Percentiles rank a stretch among this genome's conserved stretches.
phyloP scores from a whole-genome alignment of 1,140 invertebrate species.

The Drosophila asahinai region DNA sequence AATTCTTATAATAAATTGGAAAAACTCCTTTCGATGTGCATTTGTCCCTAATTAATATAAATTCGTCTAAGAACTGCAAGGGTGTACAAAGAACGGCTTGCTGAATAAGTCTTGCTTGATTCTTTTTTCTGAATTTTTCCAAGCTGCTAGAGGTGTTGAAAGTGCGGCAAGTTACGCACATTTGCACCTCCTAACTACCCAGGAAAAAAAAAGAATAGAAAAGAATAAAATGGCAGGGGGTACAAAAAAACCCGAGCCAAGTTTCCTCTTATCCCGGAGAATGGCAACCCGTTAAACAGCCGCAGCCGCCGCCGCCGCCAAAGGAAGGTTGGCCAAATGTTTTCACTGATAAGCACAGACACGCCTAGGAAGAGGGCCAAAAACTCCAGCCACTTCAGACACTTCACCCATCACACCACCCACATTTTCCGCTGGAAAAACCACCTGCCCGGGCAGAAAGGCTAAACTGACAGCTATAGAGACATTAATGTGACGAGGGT shows the following conservation, averaged over 20 bases:
- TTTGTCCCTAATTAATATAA: neutral
- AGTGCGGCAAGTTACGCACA: slow-evolving; percentile 68
- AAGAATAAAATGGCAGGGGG: slow-evolving; percentile 19
- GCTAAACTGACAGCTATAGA: slow-evolving; percentile 81
- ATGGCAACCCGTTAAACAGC: slow-evolving; percentile 73
- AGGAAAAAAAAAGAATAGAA: slow-evolving; percentile 19
- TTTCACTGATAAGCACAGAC: slow-evolving; percentile 73
- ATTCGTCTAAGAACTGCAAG: neutral
- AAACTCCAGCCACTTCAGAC: slow-evolving; percentile 20
- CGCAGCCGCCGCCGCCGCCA: slow-evolving; percentile 33
- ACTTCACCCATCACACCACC: slow-evolving; percentile 14
- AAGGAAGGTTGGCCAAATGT: slow-evolving; percentile 62
- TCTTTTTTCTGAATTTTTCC: neutral
- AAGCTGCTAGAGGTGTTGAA: slow-evolving; percentile 59
- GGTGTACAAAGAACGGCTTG: neutral
- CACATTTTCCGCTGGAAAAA: slow-evolving; percentile 32
- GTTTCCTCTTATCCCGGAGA: slow-evolving; percentile 26
- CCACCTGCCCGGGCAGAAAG: slow-evolving; percentile 44
- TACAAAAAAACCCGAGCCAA: slow-evolving; percentile 14
- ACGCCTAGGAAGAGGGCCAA: slow-evolving; percentile 19
- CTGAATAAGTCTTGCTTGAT: too few species aligned
- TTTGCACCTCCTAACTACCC: slow-evolving; percentile 50
- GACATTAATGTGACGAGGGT: slow-evolving; percentile 83
- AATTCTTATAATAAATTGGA: neutral
- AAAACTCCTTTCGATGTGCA: neutral